These are phyloP conservation scores for Patagioenas fasciata DNA, from an alignment of 2,113 vertebrate species.

Conservation along the genomic window DNA sequence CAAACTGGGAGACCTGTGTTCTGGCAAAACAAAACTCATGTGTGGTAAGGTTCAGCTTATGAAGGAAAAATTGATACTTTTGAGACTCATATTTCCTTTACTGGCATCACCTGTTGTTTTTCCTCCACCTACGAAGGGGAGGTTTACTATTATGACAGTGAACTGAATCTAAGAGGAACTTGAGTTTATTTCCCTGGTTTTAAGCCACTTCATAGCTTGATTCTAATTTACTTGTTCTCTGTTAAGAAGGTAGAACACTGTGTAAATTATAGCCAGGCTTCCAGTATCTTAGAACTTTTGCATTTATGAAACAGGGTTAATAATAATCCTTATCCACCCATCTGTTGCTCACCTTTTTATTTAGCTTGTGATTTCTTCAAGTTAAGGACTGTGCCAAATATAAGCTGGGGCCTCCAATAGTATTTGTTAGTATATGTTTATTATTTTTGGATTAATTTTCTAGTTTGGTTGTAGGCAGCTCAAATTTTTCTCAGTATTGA, in stretches of 20 bases:
- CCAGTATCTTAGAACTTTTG: not conserved
- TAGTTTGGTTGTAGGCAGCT: not conserved
- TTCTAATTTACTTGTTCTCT: not conserved
- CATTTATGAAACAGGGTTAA: not conserved
- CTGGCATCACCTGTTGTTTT: not conserved
- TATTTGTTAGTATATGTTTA: not conserved
- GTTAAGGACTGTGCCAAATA: not conserved
- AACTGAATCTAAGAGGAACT: not conserved
- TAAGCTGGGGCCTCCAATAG: not conserved
- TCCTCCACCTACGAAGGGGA: not conserved
- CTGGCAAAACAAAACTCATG: not conserved
- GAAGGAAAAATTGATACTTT: not conserved
- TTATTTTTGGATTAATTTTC: not conserved
- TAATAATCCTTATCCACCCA: not conserved
- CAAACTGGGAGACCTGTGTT: not conserved
- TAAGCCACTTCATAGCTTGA: not conserved
- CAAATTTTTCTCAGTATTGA: not conserved
- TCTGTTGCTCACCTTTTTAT: not conserved
- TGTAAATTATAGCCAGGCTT: not conserved
- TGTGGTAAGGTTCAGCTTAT: not conserved
- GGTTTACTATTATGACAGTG: not conserved
- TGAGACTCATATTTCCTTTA: not conserved
- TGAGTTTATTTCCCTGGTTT: not conserved
- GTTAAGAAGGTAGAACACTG: not conserved
- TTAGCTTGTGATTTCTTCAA: not conserved